These are phyloP conservation scores for Rallus crepitans DNA, from an alignment of 2,797 vertebrate species.

Conservation along the genomic window DNA sequence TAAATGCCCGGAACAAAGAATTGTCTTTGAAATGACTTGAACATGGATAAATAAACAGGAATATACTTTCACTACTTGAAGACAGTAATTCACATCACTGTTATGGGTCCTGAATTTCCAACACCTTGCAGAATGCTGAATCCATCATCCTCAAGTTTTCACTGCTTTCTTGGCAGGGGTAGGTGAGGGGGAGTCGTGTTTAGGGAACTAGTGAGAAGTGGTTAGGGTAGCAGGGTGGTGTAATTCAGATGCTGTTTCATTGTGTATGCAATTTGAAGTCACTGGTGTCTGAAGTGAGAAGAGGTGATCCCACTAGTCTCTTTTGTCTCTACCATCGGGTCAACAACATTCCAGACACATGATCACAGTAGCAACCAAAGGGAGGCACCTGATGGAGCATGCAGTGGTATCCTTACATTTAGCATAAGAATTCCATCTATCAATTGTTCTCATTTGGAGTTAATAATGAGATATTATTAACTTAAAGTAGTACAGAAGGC, in stretches of 20 bases:
- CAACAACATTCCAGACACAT: rapidly evolving
- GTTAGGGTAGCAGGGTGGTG: not conserved
- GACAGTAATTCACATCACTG: not conserved
- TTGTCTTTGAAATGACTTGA: not conserved
- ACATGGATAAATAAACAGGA: not conserved
- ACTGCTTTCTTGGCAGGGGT: not conserved
- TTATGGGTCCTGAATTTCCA: not conserved
- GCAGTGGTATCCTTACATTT: not conserved
- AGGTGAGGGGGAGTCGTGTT: not conserved
- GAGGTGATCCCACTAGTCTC: not conserved
- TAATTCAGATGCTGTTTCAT: not conserved
- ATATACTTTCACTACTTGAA: not conserved
- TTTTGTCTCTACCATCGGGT: not conserved
- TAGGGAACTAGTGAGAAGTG: not conserved
- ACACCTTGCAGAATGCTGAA: not conserved
- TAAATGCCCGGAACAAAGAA: not conserved
- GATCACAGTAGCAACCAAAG: not conserved
- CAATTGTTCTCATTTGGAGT: not conserved
- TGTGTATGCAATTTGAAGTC: not conserved
- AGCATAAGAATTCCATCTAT: not conserved
- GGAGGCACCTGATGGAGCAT: not conserved
- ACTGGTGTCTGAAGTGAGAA: not conserved
- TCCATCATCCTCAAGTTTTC: not conserved
- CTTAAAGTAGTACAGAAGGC: not conserved
- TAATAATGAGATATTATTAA: not conserved